These are phyloP conservation scores for Contarinia nasturtii DNA, from an alignment of 1,140 invertebrate genomes.

Conservation along the genomic window DNA sequence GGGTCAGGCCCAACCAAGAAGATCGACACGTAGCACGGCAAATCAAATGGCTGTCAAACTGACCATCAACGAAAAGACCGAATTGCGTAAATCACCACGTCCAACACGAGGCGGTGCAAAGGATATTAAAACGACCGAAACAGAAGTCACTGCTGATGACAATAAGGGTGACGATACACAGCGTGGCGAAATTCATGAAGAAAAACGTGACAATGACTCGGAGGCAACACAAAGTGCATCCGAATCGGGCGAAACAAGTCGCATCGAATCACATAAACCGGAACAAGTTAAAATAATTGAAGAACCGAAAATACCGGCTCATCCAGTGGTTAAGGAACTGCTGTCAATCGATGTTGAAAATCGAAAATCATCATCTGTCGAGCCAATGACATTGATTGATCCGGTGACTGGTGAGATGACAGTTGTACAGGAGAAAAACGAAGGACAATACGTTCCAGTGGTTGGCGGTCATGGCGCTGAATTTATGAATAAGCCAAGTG, in stretches of 20 bases:
- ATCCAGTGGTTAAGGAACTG: not conserved
- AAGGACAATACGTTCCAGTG: slow-evolving; percentile 47
- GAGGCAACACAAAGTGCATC: not conserved
- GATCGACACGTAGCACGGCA: slow-evolving; percentile 13
- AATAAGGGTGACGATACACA: not conserved
- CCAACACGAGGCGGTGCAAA: not conserved
- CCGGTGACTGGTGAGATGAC: slow-evolving; percentile 56
- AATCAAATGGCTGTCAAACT: slow-evolving; percentile 10
- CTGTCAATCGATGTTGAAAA: not conserved
- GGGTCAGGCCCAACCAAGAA: slow-evolving; percentile 15
- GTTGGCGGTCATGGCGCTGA: slow-evolving; percentile 14
- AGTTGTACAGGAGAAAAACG: slow-evolving; percentile 48
- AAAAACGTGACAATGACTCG: not conserved
- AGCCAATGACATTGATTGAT: slow-evolving; percentile 30
- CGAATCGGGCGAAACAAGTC: not conserved
- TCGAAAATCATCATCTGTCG: not conserved
- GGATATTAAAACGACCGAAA: not conserved
- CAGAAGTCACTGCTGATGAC: not conserved
- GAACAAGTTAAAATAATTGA: not conserved
- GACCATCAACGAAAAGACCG: slow-evolving; percentile 7
- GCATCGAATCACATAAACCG: not conserved
- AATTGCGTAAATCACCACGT: not conserved
- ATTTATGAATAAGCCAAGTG: no score
- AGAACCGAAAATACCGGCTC: not conserved
- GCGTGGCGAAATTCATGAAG: not conserved